Percentiles rank a stretch among this genome's conserved stretches.
Conservation (phyloP, 1,140 invertebrate genomes). For the Orussus abietinus region DNA sequence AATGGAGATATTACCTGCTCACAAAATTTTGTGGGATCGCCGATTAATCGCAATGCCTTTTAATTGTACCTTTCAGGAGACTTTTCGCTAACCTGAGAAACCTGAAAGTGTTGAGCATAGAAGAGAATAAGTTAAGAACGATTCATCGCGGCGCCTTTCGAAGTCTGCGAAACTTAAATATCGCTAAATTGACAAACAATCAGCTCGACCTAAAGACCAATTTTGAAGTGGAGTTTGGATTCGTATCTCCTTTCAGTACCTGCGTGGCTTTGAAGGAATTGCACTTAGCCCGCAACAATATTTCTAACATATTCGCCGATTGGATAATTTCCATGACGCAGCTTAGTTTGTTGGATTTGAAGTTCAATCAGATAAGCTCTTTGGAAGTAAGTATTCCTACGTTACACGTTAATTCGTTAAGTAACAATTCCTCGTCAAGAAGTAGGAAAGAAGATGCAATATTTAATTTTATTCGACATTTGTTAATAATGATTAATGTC, state of each 20-base stretch:
- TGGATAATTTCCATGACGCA: constrained; percentile 53
- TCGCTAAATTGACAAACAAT: constrained; percentile 54
- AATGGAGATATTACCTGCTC: no score
- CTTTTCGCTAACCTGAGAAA: constrained; percentile 25
- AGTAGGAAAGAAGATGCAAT: no score
- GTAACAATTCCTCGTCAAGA: no score
- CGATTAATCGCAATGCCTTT: no score
- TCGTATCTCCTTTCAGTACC: constrained; percentile 51
- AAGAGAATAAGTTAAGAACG: constrained; percentile 30
- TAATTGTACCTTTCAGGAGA: constrained; percentile 20
- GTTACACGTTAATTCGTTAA: no score
- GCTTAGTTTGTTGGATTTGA: constrained; percentile 56
- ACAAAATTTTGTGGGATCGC: no score
- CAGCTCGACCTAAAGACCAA: constrained; percentile 43
- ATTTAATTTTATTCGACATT: no score
- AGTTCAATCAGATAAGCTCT: constrained; percentile 49
- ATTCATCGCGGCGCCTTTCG: constrained; percentile 47
- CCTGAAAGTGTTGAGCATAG: constrained; percentile 42
- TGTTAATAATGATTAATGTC: no score
- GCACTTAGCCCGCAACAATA: constrained; percentile 59
- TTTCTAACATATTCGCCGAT: constrained; percentile 55
- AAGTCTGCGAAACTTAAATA: constrained; percentile 41
- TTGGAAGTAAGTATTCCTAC: constrained; percentile 22
- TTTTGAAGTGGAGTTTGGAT: constrained; percentile 16
- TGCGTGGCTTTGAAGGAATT: constrained; percentile 53